Percentiles rank a stretch among this genome's conserved stretches.
These are phyloP conservation scores for Perdita meconis DNA, from an alignment of 2,888 invertebrate genomes.

Conservation along the genomic window DNA sequence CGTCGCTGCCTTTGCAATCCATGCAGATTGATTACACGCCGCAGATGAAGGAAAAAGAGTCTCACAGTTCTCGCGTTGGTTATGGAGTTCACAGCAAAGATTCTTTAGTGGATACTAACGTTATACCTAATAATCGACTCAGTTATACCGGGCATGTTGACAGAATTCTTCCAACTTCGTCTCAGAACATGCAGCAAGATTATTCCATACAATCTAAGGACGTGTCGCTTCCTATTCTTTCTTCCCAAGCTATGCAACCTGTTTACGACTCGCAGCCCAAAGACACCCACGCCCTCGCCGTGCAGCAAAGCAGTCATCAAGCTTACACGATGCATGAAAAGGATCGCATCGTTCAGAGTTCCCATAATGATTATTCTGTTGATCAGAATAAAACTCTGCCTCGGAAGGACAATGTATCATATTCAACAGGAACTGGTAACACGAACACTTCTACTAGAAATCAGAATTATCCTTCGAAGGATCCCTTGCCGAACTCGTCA, in stretches of 20 bases:
- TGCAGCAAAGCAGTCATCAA: conserved; percentile 53
- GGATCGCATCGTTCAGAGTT: conserved; percentile 56
- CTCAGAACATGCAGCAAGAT: conserved; percentile 69
- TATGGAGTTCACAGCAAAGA: conserved; percentile 65
- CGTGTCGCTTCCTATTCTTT: conserved; percentile 59
- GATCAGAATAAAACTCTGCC: conserved; percentile 60
- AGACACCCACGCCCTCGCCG: conserved; percentile 49
- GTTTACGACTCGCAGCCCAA: conserved; percentile 58
- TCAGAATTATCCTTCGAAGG: conserved; percentile 59
- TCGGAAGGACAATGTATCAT: conserved; percentile 56
- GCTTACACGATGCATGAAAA: conserved; percentile 61
- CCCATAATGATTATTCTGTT: conserved; percentile 63
- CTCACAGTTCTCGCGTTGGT: conserved; percentile 50
- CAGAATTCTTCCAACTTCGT: conserved; percentile 59
- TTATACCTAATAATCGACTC: conserved; percentile 48
- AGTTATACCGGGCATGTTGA: conserved; percentile 57
- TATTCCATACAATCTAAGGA: conserved; percentile 69
- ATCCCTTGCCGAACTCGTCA: conserved; percentile 29
- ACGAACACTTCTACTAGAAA: conserved; percentile 29
- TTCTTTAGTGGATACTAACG: conserved; percentile 44
- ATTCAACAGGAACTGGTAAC: conserved; percentile 34
- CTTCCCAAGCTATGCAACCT: conserved; percentile 60
- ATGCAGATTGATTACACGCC: conserved; percentile 67
- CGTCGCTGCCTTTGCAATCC: conserved; percentile 48
- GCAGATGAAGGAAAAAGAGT: conserved; percentile 67